These are phyloP conservation scores for Macroramphosus scolopax DNA, from an alignment of 2,797 vertebrate genomes.

Conservation along the genomic window DNA sequence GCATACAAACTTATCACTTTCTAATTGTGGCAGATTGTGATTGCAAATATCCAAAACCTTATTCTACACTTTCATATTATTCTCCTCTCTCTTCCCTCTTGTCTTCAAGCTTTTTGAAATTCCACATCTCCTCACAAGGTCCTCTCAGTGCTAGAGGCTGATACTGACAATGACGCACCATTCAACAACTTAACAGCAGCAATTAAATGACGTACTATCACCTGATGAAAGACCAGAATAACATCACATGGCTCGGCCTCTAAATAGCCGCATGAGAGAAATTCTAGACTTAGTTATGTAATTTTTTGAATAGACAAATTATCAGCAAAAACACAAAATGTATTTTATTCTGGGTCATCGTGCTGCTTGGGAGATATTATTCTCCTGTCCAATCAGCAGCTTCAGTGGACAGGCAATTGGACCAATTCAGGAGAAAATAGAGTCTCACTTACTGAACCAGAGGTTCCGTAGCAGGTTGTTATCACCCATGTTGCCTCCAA, in stretches of 20 bases:
- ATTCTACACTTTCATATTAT: too few species aligned
- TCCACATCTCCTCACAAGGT: constrained; percentile 53
- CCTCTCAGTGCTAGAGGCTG: constrained; percentile 25
- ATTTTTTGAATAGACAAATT: too few species aligned
- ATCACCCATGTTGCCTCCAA: constrained; percentile 63
- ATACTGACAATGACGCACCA: constrained; percentile 53
- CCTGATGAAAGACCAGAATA: constrained; percentile 56
- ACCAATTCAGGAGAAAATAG: too few species aligned
- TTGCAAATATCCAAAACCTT: too few species aligned
- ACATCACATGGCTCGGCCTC: constrained; percentile 54
- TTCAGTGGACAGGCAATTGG: too few species aligned
- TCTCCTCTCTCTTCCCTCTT: constrained; percentile 2
- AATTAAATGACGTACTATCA: constrained; percentile 45
- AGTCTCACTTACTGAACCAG: constrained; percentile 89
- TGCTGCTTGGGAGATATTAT: too few species aligned
- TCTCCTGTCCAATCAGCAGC: too few species aligned
- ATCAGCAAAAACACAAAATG: too few species aligned
- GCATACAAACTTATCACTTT: too few species aligned
- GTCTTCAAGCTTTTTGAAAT: constrained; percentile 52
- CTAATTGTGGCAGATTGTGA: too few species aligned
- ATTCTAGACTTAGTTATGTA: constrained; percentile 1
- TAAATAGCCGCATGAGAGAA: constrained; percentile 40
- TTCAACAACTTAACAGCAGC: constrained; percentile 34
- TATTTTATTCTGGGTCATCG: too few species aligned
- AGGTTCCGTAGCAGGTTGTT: constrained; percentile 80